phyloP scores from a whole-genome alignment of 2,113 vertebrate genomes.

The Corythaixoides concolor region DNA sequence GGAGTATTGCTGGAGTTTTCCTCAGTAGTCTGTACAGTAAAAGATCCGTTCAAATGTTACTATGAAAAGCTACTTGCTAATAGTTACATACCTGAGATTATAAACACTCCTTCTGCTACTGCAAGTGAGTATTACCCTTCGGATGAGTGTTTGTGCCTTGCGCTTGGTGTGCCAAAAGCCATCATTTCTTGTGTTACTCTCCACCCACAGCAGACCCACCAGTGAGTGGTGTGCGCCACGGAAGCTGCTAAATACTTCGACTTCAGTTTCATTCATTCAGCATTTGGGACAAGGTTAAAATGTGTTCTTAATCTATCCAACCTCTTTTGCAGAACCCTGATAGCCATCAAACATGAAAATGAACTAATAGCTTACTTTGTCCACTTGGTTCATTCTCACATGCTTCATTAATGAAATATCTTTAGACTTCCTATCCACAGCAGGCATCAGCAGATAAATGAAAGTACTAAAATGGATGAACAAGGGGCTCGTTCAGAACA shows the following conservation, averaged over 20 bases:
- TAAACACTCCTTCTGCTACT: neutral
- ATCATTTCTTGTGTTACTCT: neutral
- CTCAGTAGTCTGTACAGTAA: neutral
- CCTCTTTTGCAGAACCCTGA: neutral
- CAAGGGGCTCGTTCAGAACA: neutral
- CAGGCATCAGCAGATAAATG: neutral
- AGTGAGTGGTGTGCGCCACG: neutral
- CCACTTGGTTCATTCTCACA: neutral
- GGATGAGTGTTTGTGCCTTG: neutral
- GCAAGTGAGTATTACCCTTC: neutral
- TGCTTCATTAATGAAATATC: constrained; percentile 10
- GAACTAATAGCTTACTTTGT: neutral
- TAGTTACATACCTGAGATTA: neutral
- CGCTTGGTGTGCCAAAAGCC: neutral
- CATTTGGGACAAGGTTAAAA: neutral
- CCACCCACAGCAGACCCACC: neutral
- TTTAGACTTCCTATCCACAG: constrained; percentile 13
- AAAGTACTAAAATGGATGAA: neutral
- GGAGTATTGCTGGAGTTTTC: neutral
- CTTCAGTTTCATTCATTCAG: neutral
- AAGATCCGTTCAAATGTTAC: neutral
- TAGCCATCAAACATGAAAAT: neutral
- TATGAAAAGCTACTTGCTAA: neutral
- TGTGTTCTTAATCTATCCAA: neutral
- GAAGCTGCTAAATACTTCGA: neutral